These are phyloP conservation scores for Otolemur garnettii DNA, from an alignment of 2,113 vertebrate species.

Conservation along the genomic window DNA sequence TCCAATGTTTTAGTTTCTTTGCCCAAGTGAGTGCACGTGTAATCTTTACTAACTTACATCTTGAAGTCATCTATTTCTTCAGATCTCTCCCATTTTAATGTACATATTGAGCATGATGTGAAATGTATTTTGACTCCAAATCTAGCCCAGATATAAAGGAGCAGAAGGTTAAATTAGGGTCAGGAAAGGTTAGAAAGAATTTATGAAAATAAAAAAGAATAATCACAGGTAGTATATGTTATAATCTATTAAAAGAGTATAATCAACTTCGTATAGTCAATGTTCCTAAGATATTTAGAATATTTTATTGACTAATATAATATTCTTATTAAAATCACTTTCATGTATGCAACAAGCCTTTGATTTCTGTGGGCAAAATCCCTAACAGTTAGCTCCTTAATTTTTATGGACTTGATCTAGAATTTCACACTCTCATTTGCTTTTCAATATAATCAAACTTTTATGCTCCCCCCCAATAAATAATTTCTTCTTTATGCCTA, in stretches of 20 bases:
- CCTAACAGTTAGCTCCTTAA: not conserved
- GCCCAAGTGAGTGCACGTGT: not conserved
- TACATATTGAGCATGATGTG: not conserved
- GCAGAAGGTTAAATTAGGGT: not conserved
- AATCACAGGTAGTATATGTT: not conserved
- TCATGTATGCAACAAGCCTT: constrained; percentile 8
- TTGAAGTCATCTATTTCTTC: constrained; percentile 1
- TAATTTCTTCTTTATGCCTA: not conserved
- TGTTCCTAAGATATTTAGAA: constrained; percentile 7
- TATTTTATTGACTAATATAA: constrained; percentile 56
- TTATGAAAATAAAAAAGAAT: constrained; percentile 26
- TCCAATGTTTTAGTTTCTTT: constrained; percentile 10
- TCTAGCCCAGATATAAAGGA: not conserved
- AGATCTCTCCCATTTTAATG: not conserved
- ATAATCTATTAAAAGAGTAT: not conserved
- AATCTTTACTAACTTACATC: not conserved
- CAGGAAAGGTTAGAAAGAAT: not conserved
- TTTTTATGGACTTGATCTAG: not conserved
- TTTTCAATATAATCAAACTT: constrained; percentile 34
- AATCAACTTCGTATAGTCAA: constrained; percentile 6
- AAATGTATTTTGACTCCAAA: constrained; percentile 1
- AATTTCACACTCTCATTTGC: not conserved
- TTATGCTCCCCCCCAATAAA: not conserved
- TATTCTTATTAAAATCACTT: constrained; percentile 39
- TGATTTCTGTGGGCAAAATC: not conserved